A percentile compares a stretch with the other conserved stretches of the same genome.
Evolutionary conservation across 2,113 vertebrate species (phyloP).

Genomic region (Centrocercus urophasianus): DNA sequence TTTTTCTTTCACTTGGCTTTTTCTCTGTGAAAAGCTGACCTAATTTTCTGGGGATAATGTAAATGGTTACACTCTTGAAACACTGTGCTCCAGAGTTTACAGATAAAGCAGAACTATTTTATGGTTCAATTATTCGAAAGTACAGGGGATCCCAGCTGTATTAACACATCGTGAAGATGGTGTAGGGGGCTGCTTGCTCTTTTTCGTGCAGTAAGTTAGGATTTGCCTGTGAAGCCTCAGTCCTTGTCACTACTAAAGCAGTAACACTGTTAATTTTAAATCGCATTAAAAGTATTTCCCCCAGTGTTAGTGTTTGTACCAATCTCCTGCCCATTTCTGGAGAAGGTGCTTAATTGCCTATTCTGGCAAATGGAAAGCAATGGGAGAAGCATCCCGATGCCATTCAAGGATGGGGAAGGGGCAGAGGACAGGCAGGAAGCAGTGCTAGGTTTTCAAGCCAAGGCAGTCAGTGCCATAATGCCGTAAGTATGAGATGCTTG

Average conservation of each 20-base stretch:
- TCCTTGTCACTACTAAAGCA: not conserved
- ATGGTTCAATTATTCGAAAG: constrained; percentile 69
- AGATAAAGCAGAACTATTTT: constrained; percentile 80
- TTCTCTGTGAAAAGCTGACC: constrained; percentile 80
- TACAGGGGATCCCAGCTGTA: constrained; percentile 46
- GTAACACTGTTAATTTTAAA: not conserved
- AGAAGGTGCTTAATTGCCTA: not conserved
- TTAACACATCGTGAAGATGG: constrained; percentile 45
- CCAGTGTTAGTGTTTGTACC: not conserved
- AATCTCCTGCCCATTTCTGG: not conserved
- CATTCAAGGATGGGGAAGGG: not conserved
- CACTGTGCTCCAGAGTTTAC: constrained; percentile 60
- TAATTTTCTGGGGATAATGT: constrained; percentile 79
- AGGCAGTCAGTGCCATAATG: not conserved
- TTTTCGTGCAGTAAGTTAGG: not conserved
- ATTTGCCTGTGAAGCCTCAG: constrained; percentile 19
- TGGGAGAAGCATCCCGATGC: not conserved
- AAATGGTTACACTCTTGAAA: constrained; percentile 66
- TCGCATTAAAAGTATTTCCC: not conserved
- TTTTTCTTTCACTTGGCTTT: constrained; percentile 67
- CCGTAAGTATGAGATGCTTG: not conserved
- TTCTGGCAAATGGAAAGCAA: not conserved
- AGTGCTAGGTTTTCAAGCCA: not conserved
- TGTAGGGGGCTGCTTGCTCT: constrained; percentile 13
- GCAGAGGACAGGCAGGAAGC: not conserved